A percentile compares a stretch with the other conserved stretches of the same genome.
These are phyloP conservation scores for Sebastes minor DNA, from an alignment of 2,797 vertebrate genomes.

Conservation along the genomic window DNA sequence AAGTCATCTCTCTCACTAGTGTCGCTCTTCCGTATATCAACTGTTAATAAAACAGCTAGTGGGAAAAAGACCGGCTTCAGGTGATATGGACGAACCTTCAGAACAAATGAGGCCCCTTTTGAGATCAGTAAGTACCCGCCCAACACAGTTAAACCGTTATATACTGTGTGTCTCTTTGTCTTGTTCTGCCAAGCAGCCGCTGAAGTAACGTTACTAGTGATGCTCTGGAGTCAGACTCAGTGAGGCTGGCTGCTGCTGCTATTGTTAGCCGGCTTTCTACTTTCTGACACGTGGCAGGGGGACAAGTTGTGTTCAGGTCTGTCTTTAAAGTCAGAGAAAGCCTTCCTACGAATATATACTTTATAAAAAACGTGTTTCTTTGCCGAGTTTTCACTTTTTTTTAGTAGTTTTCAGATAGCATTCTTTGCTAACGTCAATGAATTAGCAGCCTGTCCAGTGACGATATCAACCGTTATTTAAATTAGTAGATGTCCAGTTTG, in stretches of 20 bases:
- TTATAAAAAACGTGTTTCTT: not conserved
- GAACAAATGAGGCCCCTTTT: constrained; percentile 78
- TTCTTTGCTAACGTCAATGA: constrained; percentile 11
- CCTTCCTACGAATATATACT: not conserved
- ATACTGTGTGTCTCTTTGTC: constrained; percentile 47
- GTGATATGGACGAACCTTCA: constrained; percentile 69
- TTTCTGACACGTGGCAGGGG: constrained; percentile 60
- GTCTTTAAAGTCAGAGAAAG: not conserved
- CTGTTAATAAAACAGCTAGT: constrained; percentile 2
- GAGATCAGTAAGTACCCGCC: constrained; percentile 69
- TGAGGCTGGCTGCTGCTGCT: constrained; percentile 38
- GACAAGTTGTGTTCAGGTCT: constrained; percentile 11
- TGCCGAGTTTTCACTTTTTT: not conserved
- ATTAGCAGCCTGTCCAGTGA: constrained; percentile 3
- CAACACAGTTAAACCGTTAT: not conserved
- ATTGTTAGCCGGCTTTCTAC: constrained; percentile 77
- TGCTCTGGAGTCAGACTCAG: constrained; percentile 62
- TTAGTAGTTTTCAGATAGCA: no score
- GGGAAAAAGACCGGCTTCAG: constrained; percentile 13
- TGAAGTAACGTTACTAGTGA: constrained; percentile 41
- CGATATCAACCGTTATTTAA: not conserved
- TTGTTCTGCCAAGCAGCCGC: constrained; percentile 36
- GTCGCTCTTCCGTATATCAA: constrained; percentile 7
- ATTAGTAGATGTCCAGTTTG: not conserved
- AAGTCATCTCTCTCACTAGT: constrained; percentile 16